Evolutionary conservation across 2,888 invertebrate genomes (phyloP).

Genomic region (Acanthosoma haemorrhoidale): DNA sequence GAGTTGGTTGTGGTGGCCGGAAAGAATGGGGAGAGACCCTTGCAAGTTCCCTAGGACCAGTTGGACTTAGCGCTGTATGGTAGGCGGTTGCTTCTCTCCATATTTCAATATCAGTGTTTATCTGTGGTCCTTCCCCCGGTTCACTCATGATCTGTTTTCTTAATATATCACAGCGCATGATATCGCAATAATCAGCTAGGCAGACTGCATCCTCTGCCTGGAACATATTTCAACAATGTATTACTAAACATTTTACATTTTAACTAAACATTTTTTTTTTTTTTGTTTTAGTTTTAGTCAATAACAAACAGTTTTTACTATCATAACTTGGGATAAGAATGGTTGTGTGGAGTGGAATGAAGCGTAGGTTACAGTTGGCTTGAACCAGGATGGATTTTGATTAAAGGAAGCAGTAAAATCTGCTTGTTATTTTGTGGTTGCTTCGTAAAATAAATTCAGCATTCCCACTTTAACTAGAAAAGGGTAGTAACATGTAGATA

Average conservation of each 20-base stretch:
- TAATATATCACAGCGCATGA: slow-evolving; percentile 88
- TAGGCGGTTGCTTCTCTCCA: slow-evolving; percentile 74
- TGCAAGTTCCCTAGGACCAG: slow-evolving; percentile 53
- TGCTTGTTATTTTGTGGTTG: no score
- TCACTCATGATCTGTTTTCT: slow-evolving; percentile 57
- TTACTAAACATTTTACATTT: background rate
- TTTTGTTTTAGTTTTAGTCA: background rate
- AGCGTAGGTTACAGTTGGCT: no score
- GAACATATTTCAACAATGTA: background rate
- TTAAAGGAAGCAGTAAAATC: no score
- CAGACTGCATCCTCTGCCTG: slow-evolving; percentile 90
- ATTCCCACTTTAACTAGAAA: no score
- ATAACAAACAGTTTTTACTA: no score
- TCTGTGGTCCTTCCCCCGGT: slow-evolving; percentile 45
- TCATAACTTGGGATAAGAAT: no score
- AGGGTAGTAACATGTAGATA: no score
- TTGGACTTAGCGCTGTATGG: slow-evolving; percentile 53
- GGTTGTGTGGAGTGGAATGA: no score
- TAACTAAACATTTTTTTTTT: background rate
- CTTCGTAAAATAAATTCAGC: no score
- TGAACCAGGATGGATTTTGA: no score
- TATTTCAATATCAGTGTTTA: slow-evolving; percentile 74
- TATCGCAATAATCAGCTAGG: slow-evolving; percentile 90
- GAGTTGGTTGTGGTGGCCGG: slow-evolving; percentile 27
- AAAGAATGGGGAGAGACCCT: slow-evolving; percentile 44